Base-by-base conservation (phyloP, 2,888 invertebrate species). In the Xanthia icteritia region DNA sequence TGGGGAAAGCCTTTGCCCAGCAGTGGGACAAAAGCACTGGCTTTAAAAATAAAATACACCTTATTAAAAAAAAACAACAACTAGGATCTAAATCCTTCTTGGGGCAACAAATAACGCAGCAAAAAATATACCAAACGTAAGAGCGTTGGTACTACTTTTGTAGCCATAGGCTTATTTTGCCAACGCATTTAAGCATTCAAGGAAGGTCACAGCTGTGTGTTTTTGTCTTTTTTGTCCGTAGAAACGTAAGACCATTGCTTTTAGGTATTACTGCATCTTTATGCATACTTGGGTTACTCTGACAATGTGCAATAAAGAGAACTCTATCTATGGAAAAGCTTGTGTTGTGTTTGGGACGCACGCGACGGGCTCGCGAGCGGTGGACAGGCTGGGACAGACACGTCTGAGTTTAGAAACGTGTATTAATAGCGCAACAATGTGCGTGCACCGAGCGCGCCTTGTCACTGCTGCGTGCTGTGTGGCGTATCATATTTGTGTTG, bases 351-450 rank as follows among this genome's bases (percentile, higher is more conserved):
- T n/a, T 27, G 56, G 31, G 71, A 15, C 58, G 82, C 48, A 36
- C 54, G 70, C 66, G 54, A 23, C n/a, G 64, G 39, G 54, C 31
- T 68, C 5, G 63, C 66, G 79, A 36, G 36, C 78, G 39, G 56
- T 51, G 79, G 83, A 75, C 84, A 73, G 72, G 74, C 64, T 77
- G 80, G 78, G 85, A 81, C 83, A 81, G 73, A 79, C 75, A 42
- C 76, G 86, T 69, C 85, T 85, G 81, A 79, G 86, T 87, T 86
- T 82, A 86, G 85, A 84, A 83, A 77, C 74, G 86, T 61, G 76
- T 90, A 91, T 91, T 80, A 90, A 91, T 91, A 91, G 90, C 87
- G 79, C 86, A 84, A 89, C 89, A 88, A 88, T 86, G 88, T 87
- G 86, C 88, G 87, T 86, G 88, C 89, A 79, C 73, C 81, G 84